phyloP scores from a whole-genome alignment of 2,797 vertebrate genomes.

The Philypnodon macrostomus region DNA sequence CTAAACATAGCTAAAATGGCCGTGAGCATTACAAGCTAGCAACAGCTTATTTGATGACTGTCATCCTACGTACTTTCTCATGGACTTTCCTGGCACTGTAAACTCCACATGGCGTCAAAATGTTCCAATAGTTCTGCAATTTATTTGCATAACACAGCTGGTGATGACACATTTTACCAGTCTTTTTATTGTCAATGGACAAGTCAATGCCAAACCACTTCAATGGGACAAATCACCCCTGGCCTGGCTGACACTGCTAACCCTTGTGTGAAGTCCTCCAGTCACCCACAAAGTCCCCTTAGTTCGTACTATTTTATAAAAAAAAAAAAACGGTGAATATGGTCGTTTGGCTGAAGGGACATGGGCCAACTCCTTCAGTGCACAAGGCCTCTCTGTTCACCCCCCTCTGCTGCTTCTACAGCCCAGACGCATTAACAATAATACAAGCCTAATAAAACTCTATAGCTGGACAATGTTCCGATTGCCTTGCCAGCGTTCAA shows the following conservation, averaged over 20 bases:
- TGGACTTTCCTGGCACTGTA: not conserved
- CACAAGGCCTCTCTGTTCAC: constrained; percentile 76
- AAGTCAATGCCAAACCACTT: constrained; percentile 49
- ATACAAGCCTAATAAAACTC: constrained; percentile 70
- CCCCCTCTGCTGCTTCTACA: constrained; percentile 31
- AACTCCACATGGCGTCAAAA: not conserved
- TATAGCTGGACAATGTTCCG: constrained; percentile 61
- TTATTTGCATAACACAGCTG: not conserved
- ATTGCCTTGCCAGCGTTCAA: constrained; percentile 52
- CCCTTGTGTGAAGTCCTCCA: constrained; percentile 53
- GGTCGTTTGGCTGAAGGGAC: constrained; percentile 68
- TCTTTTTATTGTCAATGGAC: not conserved
- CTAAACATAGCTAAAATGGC: too few species aligned
- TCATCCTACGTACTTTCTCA: too few species aligned
- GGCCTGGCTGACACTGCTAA: constrained; percentile 63
- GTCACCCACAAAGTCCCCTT: constrained; percentile 62
- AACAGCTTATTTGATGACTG: too few species aligned
- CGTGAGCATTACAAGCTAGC: too few species aligned
- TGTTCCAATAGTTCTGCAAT: not conserved
- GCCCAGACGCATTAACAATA: constrained; percentile 74
- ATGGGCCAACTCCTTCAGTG: constrained; percentile 54
- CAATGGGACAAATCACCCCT: constrained; percentile 65
- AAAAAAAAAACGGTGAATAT: constrained; percentile 64
- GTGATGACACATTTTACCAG: not conserved
- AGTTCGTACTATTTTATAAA: constrained; percentile 67